These are phyloP conservation scores for Alaudala cheleensis DNA, from an alignment of 2,113 vertebrate species.

Conservation along the genomic window DNA sequence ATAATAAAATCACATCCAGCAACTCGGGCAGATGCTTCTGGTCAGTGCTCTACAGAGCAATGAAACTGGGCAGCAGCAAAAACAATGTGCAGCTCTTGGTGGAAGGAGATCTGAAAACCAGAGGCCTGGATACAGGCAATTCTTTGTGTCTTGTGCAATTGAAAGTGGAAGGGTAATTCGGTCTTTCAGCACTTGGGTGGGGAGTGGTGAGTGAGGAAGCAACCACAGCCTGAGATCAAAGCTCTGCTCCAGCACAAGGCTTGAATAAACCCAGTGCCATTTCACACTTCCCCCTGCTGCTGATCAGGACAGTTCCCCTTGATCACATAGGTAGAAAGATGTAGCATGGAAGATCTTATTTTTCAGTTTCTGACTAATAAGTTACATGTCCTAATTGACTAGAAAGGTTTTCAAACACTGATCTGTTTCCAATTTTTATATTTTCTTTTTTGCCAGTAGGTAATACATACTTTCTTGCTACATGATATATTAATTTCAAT, in stretches of 20 bases:
- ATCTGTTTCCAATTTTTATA: background rate
- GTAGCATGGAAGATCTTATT: background rate
- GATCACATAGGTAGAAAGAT: background rate
- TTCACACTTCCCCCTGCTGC: background rate
- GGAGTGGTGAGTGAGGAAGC: background rate
- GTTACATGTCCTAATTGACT: background rate
- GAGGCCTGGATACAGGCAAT: background rate
- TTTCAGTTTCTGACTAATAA: background rate
- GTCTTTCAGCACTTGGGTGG: background rate
- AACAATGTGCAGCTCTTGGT: background rate
- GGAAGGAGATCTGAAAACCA: background rate
- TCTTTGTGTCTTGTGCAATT: background rate
- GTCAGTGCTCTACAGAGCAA: background rate
- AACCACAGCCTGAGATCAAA: background rate
- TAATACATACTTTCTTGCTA: background rate
- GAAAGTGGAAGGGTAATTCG: background rate
- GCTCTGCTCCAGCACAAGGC: background rate
- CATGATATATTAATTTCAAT: background rate
- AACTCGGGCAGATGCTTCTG: background rate
- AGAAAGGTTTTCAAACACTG: background rate
- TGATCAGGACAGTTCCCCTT: background rate
- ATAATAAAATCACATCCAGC: background rate
- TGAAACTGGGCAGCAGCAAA: background rate
- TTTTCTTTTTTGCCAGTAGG: background rate
- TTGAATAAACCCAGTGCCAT: background rate